Evolutionary conservation across 2,797 vertebrate species (phyloP).

Genomic region (Acipenser transmontanus): DNA sequence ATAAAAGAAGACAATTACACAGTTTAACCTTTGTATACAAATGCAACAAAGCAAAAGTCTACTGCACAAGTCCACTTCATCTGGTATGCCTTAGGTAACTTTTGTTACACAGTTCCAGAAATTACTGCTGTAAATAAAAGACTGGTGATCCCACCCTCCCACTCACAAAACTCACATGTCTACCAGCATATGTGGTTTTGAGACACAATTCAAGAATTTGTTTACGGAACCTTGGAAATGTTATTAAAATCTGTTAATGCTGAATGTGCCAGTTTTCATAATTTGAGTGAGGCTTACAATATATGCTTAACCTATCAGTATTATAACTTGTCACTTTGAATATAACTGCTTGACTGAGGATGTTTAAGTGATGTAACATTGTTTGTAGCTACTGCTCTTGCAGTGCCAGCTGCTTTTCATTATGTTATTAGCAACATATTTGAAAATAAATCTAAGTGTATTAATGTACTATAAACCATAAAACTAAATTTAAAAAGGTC

Average conservation of each 20-base stretch:
- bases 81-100: not conserved
- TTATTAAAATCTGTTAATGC: constrained; percentile 15
- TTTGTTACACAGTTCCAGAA: not conserved
- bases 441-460: too few species aligned
- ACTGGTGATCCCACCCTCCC: not conserved
- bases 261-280: constrained; percentile 7
- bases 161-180: not conserved
- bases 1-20: constrained; percentile 18
- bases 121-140: not conserved
- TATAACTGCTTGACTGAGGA: constrained; percentile 18
- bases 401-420: too few species aligned
- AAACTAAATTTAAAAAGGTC: too few species aligned
- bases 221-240: constrained; percentile 11
- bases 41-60: constrained; percentile 15
- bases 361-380: not conserved
- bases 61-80: not conserved
- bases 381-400: constrained; percentile 7
- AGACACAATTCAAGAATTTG: constrained; percentile 9
- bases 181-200: not conserved
- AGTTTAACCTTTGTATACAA: constrained; percentile 38
- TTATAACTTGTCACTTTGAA: constrained; percentile 13
- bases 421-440: too few species aligned
- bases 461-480: too few species aligned
- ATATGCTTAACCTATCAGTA: constrained; percentile 13
- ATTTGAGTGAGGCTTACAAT: constrained; percentile 11